Evolutionary conservation across 1,140 invertebrate species (phyloP).

Genomic region (Goniozus legneri): DNA sequence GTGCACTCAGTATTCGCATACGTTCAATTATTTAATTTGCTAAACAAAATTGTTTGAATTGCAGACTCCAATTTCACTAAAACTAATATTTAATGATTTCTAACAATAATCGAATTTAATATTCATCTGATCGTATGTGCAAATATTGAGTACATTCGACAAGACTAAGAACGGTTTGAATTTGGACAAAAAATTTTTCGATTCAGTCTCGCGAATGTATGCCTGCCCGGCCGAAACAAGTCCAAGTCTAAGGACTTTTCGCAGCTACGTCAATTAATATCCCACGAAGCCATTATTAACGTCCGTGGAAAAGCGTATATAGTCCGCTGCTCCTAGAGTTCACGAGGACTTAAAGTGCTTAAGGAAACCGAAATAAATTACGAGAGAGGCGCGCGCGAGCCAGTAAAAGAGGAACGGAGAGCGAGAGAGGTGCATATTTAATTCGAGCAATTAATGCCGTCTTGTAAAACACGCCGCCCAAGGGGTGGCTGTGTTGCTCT

Average conservation of each 20-base stretch:
- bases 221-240: no score
- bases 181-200: no score
- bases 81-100: no score
- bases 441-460: slow-evolving; percentile 57
- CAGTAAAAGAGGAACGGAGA: slow-evolving; percentile 28
- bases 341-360: slow-evolving; percentile 47
- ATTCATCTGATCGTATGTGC: no score
- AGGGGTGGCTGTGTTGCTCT: slow-evolving; percentile 42
- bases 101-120: no score
- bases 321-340: slow-evolving; percentile 19
- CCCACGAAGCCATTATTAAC: slow-evolving; percentile 31
- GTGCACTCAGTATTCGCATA: no score
- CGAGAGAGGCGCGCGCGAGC: slow-evolving; percentile 35
- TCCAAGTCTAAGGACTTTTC: slow-evolving; percentile 20
- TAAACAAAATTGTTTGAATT: no score
- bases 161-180: no score
- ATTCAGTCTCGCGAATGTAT: no score
- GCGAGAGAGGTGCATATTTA: slow-evolving; percentile 55
- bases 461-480: slow-evolving; percentile 55
- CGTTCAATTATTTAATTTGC: no score
- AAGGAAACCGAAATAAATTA: slow-evolving; percentile 54
- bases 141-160: no score
- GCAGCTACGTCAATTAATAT: slow-evolving; percentile 32
- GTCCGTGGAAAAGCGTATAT: slow-evolving; percentile 25
- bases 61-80: no score